Evolutionary conservation across 2,113 vertebrate species (phyloP), one percentile per base, ranked within the genome.

Genomic region (Isichthys henryi): DNA sequence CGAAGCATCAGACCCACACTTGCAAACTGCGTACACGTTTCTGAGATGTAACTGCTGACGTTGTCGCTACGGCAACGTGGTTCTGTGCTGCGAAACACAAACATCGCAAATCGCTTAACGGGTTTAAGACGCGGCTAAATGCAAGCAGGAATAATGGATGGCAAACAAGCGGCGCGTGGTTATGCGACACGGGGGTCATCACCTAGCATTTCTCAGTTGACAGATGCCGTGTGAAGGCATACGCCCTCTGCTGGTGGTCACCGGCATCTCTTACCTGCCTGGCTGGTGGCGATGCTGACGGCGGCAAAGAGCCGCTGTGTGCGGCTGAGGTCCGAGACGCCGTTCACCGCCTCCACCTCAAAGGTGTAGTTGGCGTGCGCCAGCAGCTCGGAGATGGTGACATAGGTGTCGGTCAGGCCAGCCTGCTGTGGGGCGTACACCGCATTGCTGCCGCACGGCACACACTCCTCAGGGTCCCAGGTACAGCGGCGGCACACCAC

Each of bases 311-410:
- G 97, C 94, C 98, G 97, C 95, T 99, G 98, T 17, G 98, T 99
- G 74, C 97, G 96, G 93, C 98, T 99, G 92, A 99, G 95, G 92
- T 99, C 98, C 23, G 98, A 99, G 93, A 99, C 98, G 5, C 98
- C 98, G 87, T 99, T 99, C 90, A 99, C 97, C 84, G 98, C 98
- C 96, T 99, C 98, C 39, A 99, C 98, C 96, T 99, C 98, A 87
- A 99, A 98, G 0, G 98, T 99, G 91, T 99, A 99, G 95, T 99
- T 99, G 90, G 98, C 97, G 17, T 99, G 98, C 86, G 98, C 97
- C n/a, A 99, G 95, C 92, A 99, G 96, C 94, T 99, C 98, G 94
- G 97, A 92, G 93, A 99, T 93, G 86, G 96, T 98, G 94, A 98
- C 97, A 52, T 96, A 99, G 89, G 97, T 98, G 93, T 99, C 98